A percentile compares a stretch with the other conserved stretches of the same genome.
phyloP scores from a whole-genome alignment of 1,140 invertebrate species.

The Bursaphelenchus mucronatus region DNA sequence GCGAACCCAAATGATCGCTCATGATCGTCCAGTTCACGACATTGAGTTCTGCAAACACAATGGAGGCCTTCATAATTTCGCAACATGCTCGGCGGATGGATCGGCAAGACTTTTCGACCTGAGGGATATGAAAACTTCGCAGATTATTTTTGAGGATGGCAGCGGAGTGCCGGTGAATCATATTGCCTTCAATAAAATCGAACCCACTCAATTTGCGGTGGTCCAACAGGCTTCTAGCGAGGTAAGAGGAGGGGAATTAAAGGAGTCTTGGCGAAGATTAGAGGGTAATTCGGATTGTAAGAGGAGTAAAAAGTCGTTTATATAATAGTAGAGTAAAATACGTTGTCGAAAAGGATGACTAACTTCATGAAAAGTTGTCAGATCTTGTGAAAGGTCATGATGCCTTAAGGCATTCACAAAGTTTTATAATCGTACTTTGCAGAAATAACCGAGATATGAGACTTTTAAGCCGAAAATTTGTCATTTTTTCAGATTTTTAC shows the following conservation, averaged over 20 bases:
- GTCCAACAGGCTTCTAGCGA: constrained; percentile 97
- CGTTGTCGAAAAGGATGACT: too few relatives aligned
- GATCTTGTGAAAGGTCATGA: too few relatives aligned
- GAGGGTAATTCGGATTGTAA: too few relatives aligned
- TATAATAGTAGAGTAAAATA: too few relatives aligned
- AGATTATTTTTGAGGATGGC: constrained; percentile 97
- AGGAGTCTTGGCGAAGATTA: too few relatives aligned
- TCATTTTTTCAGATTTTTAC: too few relatives aligned
- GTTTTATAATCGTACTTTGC: too few relatives aligned
- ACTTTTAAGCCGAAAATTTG: too few relatives aligned
- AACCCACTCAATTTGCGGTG: constrained; percentile 95
- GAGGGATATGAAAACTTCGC: constrained; percentile 93
- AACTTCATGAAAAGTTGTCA: too few relatives aligned
- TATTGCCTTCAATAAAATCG: constrained; percentile 98
- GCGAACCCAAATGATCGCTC: constrained; percentile 41
- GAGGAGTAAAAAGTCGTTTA: too few relatives aligned
- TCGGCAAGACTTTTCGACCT: constrained; percentile 99
- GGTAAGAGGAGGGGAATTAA: constrained; percentile 64
- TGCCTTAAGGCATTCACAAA: too few relatives aligned
- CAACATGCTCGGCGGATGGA: constrained; percentile 84
- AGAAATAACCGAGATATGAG: too few relatives aligned
- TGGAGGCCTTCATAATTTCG: constrained; percentile 12
- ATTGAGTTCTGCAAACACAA: constrained; percentile 38
- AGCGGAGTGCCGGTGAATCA: constrained; percentile 85
- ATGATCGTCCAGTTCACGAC: constrained; percentile 44